These are phyloP conservation scores for Megalopta genalis DNA, from an alignment of 1,140 invertebrate species.

Conservation along the genomic window DNA sequence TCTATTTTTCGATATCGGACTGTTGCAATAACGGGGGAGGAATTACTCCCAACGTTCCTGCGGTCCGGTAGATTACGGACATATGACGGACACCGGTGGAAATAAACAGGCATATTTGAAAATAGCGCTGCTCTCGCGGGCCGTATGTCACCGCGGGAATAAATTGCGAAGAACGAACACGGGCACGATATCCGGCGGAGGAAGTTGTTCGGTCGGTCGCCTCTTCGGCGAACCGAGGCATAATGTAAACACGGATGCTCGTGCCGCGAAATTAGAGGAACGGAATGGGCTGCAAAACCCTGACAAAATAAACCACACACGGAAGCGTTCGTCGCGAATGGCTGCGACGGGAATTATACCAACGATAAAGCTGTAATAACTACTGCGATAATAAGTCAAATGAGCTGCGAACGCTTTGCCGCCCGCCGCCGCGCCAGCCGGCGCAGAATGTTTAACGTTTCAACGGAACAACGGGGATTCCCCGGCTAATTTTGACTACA, in stretches of 20 bases:
- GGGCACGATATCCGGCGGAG: constrained; percentile 20
- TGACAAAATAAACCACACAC: constrained; percentile 22
- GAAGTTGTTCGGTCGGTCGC: constrained; percentile 8
- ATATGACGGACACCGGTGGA: neutral
- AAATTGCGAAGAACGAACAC: constrained; percentile 21
- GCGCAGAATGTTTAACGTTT: neutral
- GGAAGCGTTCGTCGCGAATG: neutral
- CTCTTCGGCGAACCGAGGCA: constrained; percentile 22
- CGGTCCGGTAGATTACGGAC: neutral
- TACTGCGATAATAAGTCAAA: constrained; percentile 42
- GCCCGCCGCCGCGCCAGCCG: neutral
- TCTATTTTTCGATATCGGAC: neutral
- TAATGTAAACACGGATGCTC: constrained; percentile 40
- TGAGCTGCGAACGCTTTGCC: constrained; percentile 33
- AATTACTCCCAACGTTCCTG: neutral
- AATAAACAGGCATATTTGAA: constrained; percentile 17
- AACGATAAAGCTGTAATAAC: constrained; percentile 31
- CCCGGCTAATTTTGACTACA: constrained; percentile 14
- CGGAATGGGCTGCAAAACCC: constrained; percentile 13
- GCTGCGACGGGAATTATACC: neutral
- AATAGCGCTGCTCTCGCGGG: neutral
- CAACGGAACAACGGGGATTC: neutral
- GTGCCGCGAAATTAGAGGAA: constrained; percentile 39
- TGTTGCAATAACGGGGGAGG: neutral
- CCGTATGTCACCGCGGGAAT: neutral